Base-by-base conservation (phyloP, 2,888 invertebrate species). In the Drosophila pseudotalamancana region DNA sequence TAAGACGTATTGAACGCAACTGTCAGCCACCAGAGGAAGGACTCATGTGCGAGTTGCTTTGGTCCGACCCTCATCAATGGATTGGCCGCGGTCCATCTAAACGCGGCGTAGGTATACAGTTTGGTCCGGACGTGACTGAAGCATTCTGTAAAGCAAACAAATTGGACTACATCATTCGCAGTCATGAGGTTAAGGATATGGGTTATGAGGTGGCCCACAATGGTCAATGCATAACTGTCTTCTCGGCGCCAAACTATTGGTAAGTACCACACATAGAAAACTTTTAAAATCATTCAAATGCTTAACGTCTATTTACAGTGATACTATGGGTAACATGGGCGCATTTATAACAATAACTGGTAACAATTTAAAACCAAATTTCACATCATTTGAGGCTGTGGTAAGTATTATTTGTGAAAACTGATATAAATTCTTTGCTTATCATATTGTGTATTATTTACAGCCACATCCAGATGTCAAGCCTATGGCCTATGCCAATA, bases 171-270 rank as follows among this genome's bases (percentile, higher is more conserved):
- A 92, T 99, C 78, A 96, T 99, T 59, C 93, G 99, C 60, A 98
- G 98, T 91, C 99, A 99, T 91, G 99, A 99, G 91, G 99, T 99
- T 46, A 99, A 99, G 92, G 95, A 96, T 82, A 96, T 97, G 56
- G 99, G 99, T 0, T 99, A 98, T 90, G 99, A 99, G 92, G 92
- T 97, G 39, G 96, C 97, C 23, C 99, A 99, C 90, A 95, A 97
- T 88, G 98, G 97, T 31, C 97, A 97, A 90, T 99, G 99, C 91
- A 97, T 99, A 89, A 99, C 99, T 9, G 98, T 99, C 43, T 99
- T 99, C 93, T 99, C 99, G 1, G 99, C 99, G 80, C 99, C 99
- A 73, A 99, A 99, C 92, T 99, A 99, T 94, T 99, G 99, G 98
- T 98, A 91, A 69, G 74, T 50, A 9, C n/a, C 8, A 16, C 1